Conservation (phyloP, 2,888 invertebrate species). For the Erpobdella octoculata region DNA sequence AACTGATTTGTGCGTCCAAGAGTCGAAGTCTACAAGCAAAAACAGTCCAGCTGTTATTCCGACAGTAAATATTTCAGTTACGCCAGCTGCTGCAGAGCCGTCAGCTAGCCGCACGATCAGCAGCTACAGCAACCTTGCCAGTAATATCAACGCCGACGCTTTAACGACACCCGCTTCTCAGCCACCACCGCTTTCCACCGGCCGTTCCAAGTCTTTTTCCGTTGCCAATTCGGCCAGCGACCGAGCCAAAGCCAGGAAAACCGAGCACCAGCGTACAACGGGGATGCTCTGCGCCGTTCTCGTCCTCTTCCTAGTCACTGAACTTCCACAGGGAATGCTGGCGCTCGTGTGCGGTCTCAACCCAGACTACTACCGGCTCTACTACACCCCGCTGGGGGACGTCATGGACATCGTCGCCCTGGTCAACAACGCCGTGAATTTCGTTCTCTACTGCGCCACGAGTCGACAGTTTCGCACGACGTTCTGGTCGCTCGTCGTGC, state of each 20-base stretch:
- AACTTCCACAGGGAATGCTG: slow-evolving; percentile 68
- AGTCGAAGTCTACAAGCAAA: background rate
- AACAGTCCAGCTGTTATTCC: too few relatives aligned
- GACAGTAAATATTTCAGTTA: too few relatives aligned
- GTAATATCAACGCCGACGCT: slow-evolving; percentile 34
- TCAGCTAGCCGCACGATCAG: background rate
- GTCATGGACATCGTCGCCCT: slow-evolving; percentile 23
- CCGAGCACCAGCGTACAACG: slow-evolving; percentile 64
- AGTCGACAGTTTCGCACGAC: slow-evolving; percentile 16
- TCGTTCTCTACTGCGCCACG: slow-evolving; percentile 21
- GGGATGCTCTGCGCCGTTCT: slow-evolving; percentile 77
- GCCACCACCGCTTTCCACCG: background rate
- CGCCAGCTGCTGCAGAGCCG: background rate
- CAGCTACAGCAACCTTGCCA: slow-evolving; percentile 41
- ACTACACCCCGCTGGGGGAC: slow-evolving; percentile 16
- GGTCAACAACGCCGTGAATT: slow-evolving; percentile 19
- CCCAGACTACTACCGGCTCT: background rate
- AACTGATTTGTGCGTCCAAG: too few relatives aligned
- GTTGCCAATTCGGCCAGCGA: background rate
- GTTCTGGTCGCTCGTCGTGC: background rate
- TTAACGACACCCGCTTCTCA: slow-evolving; percentile 18
- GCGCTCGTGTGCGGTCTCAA: slow-evolving; percentile 6
- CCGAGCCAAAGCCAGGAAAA: background rate
- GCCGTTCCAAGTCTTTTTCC: background rate
- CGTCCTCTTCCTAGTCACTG: slow-evolving; percentile 75